Percentiles rank a stretch among this genome's conserved stretches.
phyloP scores from a whole-genome alignment of 2,888 invertebrate species.

The Osmoderma eremita region DNA sequence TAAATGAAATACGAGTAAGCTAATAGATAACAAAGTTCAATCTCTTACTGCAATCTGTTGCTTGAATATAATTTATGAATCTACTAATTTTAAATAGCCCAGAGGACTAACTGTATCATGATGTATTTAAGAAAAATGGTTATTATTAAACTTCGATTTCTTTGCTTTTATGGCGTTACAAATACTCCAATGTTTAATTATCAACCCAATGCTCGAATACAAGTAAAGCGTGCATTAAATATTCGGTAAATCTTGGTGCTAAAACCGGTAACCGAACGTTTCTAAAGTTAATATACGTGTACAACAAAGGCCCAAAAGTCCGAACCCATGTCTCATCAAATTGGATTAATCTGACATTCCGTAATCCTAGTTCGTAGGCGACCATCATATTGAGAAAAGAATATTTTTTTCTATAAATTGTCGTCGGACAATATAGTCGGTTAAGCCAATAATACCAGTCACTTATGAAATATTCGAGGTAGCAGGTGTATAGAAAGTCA shows the following conservation, averaged over 20 bases:
- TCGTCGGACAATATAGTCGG: constrained; percentile 37
- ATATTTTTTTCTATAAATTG: constrained; percentile 38
- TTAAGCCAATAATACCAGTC: constrained; percentile 41
- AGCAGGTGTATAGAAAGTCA: constrained; percentile 44
- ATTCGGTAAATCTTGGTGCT: constrained; percentile 2
- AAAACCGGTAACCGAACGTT: neutral
- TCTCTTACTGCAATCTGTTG: too few relatives aligned
- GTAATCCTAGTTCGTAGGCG: constrained; percentile 29
- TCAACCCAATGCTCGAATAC: neutral
- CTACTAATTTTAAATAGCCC: too few relatives aligned
- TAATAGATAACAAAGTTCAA: too few relatives aligned
- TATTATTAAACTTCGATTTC: too few relatives aligned
- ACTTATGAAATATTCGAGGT: constrained; percentile 46
- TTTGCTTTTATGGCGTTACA: too few relatives aligned
- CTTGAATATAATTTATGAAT: too few relatives aligned
- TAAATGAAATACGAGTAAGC: too few relatives aligned
- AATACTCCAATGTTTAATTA: too few relatives aligned
- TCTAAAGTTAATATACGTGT: constrained; percentile 6
- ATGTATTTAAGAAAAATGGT: too few relatives aligned
- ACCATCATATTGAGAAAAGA: constrained; percentile 36
- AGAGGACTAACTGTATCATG: too few relatives aligned
- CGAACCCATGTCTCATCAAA: constrained; percentile 34
- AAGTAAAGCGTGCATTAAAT: constrained; percentile 10
- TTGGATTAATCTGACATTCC: constrained; percentile 32
- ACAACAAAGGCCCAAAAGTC: neutral